Conservation (phyloP, 2,888 invertebrate genomes). For the Agrilus cyanescens region DNA sequence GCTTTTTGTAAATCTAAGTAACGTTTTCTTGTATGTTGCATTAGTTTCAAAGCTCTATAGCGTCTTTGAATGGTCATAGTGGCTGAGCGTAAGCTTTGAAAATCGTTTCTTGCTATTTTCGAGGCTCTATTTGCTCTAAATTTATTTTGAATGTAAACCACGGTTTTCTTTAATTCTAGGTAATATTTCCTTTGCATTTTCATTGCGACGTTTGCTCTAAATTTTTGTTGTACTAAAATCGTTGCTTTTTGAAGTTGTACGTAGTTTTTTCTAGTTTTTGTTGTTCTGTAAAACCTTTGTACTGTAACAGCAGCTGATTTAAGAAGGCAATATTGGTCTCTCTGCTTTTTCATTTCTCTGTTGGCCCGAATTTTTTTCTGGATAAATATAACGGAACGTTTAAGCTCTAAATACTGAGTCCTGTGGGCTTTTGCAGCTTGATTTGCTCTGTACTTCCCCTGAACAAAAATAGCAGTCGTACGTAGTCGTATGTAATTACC, state of each 20-base stretch:
- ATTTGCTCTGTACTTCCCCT: slow-evolving; percentile 30
- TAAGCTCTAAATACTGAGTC: slow-evolving; percentile 15
- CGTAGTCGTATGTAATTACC: slow-evolving; percentile 26
- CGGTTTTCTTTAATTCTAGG: slow-evolving; percentile 29
- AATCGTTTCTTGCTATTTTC: slow-evolving; percentile 8
- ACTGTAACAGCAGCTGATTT: slow-evolving; percentile 19
- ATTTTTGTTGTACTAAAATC: slow-evolving; percentile 28
- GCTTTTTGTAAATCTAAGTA: slow-evolving; percentile 18
- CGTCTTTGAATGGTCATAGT: slow-evolving; percentile 34
- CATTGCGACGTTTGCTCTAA: slow-evolving; percentile 32
- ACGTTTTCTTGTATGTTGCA: slow-evolving; percentile 30
- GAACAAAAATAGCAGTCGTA: slow-evolving; percentile 26
- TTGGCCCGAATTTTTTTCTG: slow-evolving; percentile 22
- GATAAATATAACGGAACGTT: slow-evolving; percentile 21
- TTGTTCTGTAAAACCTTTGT: slow-evolving; percentile 28
- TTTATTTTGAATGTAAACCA: slow-evolving; percentile 34
- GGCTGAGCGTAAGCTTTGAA: slow-evolving; percentile 18
- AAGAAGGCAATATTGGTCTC: slow-evolving; percentile 24
- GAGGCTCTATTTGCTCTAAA: slow-evolving; percentile 13
- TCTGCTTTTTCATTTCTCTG: slow-evolving; percentile 10
- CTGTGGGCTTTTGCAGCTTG: slow-evolving; percentile 18
- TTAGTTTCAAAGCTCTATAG: slow-evolving; percentile 34
- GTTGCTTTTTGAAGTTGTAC: slow-evolving; percentile 16
- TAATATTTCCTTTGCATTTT: slow-evolving; percentile 31
- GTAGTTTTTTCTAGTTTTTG: slow-evolving; percentile 17